A percentile compares a stretch with the other conserved stretches of the same genome.
Conservation (phyloP, 2,888 invertebrate genomes). For the Norana najaformis region DNA sequence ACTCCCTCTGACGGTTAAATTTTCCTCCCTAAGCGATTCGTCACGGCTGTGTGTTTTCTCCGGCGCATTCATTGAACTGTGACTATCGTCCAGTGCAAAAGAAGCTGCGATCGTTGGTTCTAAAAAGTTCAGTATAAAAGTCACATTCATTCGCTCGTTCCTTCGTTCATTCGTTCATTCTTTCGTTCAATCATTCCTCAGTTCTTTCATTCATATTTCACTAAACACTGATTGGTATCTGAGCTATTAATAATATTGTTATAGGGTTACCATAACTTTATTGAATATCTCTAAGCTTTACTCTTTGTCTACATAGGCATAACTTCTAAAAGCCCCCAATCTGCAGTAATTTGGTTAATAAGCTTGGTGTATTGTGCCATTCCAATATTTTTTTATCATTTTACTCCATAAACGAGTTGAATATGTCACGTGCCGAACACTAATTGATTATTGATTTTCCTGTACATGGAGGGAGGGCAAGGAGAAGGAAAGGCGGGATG, state of each 20-base stretch:
- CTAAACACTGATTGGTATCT: neutral
- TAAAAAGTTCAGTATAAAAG: neutral
- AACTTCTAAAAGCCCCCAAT: neutral
- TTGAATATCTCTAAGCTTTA: neutral
- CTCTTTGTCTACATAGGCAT: too few relatives aligned
- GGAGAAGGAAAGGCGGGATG: too few relatives aligned
- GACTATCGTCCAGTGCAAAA: neutral
- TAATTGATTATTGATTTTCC: too few relatives aligned
- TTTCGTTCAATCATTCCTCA: too few relatives aligned
- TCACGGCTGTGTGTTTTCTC: neutral
- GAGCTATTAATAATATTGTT: neutral
- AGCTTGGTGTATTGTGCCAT: neutral
- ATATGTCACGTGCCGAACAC: too few relatives aligned
- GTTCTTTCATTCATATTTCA: neutral
- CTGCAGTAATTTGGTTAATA: neutral
- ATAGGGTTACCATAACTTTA: neutral
- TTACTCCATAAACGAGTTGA: too few relatives aligned
- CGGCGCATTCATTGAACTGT: neutral
- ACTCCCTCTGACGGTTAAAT: too few relatives aligned
- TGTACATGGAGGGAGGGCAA: too few relatives aligned
- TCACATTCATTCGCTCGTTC: too few relatives aligned
- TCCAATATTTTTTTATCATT: neutral
- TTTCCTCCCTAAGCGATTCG: too few relatives aligned
- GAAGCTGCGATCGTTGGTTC: neutral
- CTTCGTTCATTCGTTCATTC: neutral